Conservation (phyloP, 1,140 invertebrate genomes). For the Acyrthosiphon pisum region DNA sequence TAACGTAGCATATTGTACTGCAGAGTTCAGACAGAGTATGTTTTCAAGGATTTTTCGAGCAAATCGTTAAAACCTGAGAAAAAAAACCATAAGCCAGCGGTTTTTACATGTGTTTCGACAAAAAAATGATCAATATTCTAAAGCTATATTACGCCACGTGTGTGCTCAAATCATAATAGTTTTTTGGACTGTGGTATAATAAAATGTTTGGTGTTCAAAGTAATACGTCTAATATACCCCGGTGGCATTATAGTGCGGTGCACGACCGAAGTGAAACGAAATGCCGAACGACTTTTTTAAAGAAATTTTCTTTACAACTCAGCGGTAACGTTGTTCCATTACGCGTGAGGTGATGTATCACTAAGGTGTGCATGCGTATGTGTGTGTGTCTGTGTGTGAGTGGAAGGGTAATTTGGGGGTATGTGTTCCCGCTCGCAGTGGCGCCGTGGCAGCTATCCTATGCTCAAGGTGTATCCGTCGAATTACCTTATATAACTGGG, state of each 20-base stretch:
- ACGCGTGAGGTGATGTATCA: conserved; percentile 3
- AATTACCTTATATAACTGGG: too few relatives aligned
- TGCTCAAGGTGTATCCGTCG: too few relatives aligned
- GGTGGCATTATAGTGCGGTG: background rate
- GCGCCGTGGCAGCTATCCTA: too few relatives aligned
- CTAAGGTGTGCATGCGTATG: background rate
- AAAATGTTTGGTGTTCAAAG: background rate
- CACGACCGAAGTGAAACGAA: background rate
- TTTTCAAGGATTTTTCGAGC: background rate
- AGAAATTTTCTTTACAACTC: background rate
- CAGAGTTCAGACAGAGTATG: background rate
- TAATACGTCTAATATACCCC: background rate
- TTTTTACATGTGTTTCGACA: background rate
- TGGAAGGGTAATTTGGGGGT: too few relatives aligned
- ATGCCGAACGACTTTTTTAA: background rate
- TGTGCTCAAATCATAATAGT: background rate
- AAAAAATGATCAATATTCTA: background rate
- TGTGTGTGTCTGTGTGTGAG: background rate
- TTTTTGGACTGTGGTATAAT: background rate
- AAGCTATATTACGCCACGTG: background rate
- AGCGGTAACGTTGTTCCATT: background rate
- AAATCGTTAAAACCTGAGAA: background rate
- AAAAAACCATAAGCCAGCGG: background rate
- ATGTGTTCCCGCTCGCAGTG: background rate
- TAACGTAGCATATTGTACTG: background rate